Evolutionary conservation across 2,888 invertebrate genomes (phyloP), one percentile per base, ranked within the genome.

Genomic region (Standfussiana lucernea): DNA sequence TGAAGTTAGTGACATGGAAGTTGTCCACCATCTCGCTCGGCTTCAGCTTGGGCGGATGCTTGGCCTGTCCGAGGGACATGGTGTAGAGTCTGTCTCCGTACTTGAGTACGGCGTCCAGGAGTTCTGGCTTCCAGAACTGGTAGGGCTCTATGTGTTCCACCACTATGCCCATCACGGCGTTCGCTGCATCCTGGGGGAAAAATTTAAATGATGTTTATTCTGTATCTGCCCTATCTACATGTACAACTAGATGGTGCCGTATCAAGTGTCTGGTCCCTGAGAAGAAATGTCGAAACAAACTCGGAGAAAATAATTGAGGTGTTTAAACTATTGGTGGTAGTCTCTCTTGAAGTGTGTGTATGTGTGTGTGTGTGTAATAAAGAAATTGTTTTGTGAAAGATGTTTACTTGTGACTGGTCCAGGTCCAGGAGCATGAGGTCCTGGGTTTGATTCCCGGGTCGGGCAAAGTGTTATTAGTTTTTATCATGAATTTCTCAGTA

Each of bases 41-140:
- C 0, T 50, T 71, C 21, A 96, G 75, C 0, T 74, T 79, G 0
- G 96, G 96, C 0, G 94, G 92, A 0, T 81, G 65, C 0, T 77
- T 45, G 0, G 95, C 95, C 0, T 83, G 84, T 0, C 93, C 93
- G 62, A 95, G 87, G 0, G 97, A 96, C 88, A 95, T 94, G 0
- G 97, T 97, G 88, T 97, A 97, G 6, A 98, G 90, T 0, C 97
- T 90, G 91, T 98, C 98, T 0, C 98, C 98, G 80, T 98, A 97
- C 84, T 97, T 97, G 18, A 98, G 88, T 6, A 98, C 94, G 0
- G 97, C 96, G 90, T 98, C 97, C 8, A 98, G 90, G 0, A 97
- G 93, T 1, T 93, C 90, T 0, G 97, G 91, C 71, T 97, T 97
- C 97, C 97, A 98, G 79, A 96, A 95, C 0, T 93, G 90, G 65